These are phyloP conservation scores for Marmota monax DNA, from an alignment of 2,113 vertebrate genomes.

Conservation along the genomic window DNA sequence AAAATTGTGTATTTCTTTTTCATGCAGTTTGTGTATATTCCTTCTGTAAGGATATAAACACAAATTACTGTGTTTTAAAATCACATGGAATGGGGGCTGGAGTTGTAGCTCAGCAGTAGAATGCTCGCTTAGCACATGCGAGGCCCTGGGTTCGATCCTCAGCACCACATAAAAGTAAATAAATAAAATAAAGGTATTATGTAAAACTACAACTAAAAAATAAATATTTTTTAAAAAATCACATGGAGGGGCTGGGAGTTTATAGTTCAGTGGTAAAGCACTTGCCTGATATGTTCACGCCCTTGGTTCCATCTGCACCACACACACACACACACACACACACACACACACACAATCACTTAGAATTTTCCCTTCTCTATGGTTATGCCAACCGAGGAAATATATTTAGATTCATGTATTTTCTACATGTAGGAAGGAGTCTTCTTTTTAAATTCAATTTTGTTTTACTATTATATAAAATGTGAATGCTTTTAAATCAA, in stretches of 20 bases:
- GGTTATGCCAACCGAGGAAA: background rate
- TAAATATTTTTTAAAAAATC: background rate
- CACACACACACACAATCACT: background rate
- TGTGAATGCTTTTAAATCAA: background rate
- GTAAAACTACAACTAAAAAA: no score
- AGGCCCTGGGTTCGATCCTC: no score
- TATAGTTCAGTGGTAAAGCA: no score
- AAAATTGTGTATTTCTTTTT: background rate
- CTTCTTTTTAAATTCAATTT: background rate
- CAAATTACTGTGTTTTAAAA: background rate
- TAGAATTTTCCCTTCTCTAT: constrained; percentile 26
- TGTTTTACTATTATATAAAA: constrained; percentile 29
- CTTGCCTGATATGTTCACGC: no score
- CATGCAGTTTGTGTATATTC: background rate
- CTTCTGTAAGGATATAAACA: background rate
- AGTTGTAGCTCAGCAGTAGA: no score
- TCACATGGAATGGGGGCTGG: background rate
- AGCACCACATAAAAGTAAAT: no score
- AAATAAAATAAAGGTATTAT: no score
- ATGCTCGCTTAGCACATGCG: no score
- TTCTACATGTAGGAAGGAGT: background rate
- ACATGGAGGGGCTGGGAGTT: background rate
- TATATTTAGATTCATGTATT: background rate
- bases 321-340: no score
- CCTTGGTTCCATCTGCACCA: no score